Evolutionary conservation across 2,888 invertebrate genomes (phyloP), one percentile per base, ranked within the genome.

Genomic region (Agrochola litura): DNA sequence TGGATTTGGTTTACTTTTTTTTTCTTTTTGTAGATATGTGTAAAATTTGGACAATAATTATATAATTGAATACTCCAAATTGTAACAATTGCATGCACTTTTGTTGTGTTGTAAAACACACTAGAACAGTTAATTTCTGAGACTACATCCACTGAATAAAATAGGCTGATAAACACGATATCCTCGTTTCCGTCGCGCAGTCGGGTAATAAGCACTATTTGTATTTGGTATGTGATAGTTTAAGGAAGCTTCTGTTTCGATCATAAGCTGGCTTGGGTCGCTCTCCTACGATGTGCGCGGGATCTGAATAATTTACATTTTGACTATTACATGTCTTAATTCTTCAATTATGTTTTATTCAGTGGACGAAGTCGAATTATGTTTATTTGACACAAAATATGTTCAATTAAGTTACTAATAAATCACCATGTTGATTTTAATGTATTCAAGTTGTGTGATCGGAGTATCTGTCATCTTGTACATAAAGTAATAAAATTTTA

Each of bases 401-500:
- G 86, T 86, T 87, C 80, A 80, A 79, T 83, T 83, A 77, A 81
- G 83, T 83, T 82, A 80, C 79, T 89, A 88, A 81, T 87, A 84
- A 89, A 91, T 90, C 90, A 86, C 90, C 90, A 90, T 90, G 91
- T 94, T 94, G 89, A 87, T 92, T 92, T 91, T 84, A 87, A 87
- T 93, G 89, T 94, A 93, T 93, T 93, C 89, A 91, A 92, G 90
- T 91, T 90, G 92, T 92, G 92, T 93, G 93, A 92, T 92, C 90
- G 93, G 94, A 93, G 94, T 94, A 93, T 92, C 91, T 93, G 89
- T 94, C 93, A 92, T 93, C 93, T 93, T 96, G 96, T 96, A 96
- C 91, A 96, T 96, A 96, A 95, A 95, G 93, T 95, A 96, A 96
- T 96, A 95, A 95, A 96, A 94, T 92, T 92, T 94, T 95, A 96